A percentile compares a stretch with the other conserved stretches of the same genome.
These are phyloP conservation scores for Harlomillsia oculata DNA, from an alignment of 1,140 invertebrate species.

Conservation along the genomic window DNA sequence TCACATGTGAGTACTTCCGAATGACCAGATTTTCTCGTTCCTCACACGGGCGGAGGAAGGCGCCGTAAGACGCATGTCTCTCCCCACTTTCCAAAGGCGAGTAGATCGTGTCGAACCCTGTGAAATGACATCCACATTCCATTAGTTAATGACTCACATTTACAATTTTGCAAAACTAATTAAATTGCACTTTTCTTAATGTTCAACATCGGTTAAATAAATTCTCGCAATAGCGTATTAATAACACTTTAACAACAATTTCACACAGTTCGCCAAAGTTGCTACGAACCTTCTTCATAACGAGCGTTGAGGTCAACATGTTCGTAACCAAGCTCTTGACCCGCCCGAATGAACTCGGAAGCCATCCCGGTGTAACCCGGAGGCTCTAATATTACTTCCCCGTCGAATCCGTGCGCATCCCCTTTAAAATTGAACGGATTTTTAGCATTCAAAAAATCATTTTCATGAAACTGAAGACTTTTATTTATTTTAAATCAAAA, in stretches of 20 bases:
- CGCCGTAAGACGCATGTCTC: conserved; percentile 12
- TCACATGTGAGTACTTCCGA: conserved; percentile 24
- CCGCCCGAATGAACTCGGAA: conserved; percentile 56
- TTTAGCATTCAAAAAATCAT: background rate
- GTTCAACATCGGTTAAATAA: background rate
- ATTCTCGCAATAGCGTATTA: background rate
- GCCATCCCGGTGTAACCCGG: conserved; percentile 12
- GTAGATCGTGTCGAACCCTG: conserved; percentile 25
- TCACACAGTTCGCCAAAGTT: background rate
- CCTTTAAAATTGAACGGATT: background rate
- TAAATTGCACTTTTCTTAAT: background rate
- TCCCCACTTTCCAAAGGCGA: conserved; percentile 12
- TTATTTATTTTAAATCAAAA: background rate
- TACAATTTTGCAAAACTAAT: background rate
- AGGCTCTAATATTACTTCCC: conserved; percentile 7
- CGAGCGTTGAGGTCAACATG: conserved; percentile 75
- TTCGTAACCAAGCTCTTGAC: conserved; percentile 72
- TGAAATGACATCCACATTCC: background rate
- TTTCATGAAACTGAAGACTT: background rate
- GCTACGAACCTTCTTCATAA: conserved; percentile 21
- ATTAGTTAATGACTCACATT: background rate
- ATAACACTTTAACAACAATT: background rate
- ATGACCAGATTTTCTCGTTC: conserved; percentile 13
- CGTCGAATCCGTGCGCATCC: conserved; percentile 16
- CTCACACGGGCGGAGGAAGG: conserved; percentile 18